Evolutionary conservation across 2,113 vertebrate genomes (phyloP).

Genomic region (Tretioscincus oriximinensis): DNA sequence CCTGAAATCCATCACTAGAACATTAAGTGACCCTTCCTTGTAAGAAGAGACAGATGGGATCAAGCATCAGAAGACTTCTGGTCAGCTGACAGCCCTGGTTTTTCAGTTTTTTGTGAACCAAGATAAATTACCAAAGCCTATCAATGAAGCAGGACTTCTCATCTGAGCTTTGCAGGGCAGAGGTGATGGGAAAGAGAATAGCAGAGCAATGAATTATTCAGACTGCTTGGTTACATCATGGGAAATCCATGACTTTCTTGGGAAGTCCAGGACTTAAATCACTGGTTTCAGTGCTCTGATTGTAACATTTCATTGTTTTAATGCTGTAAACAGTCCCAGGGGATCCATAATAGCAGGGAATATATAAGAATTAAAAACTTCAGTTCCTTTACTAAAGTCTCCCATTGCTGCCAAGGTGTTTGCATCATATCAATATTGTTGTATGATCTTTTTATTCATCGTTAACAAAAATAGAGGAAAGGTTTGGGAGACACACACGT

Average conservation of each 20-base stretch:
- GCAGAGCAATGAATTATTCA: not conserved
- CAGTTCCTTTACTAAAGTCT: not conserved
- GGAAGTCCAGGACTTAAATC: not conserved
- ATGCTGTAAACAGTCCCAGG: too few relatives aligned
- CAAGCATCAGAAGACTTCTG: not conserved
- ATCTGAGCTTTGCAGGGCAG: not conserved
- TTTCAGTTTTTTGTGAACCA: not conserved
- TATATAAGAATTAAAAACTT: not conserved
- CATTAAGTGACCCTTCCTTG: not conserved
- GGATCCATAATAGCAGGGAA: too few relatives aligned
- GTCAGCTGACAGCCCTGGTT: not conserved
- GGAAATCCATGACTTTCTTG: not conserved
- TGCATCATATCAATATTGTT: not conserved
- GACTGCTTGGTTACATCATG: not conserved
- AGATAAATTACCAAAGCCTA: not conserved
- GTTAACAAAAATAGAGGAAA: not conserved
- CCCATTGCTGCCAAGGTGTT: not conserved
- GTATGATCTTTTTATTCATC: not conserved
- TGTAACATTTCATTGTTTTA: too few relatives aligned
- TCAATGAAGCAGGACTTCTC: not conserved
- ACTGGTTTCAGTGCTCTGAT: too few relatives aligned
- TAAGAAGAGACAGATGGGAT: not conserved
- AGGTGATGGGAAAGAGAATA: not conserved
- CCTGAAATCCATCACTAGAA: too few relatives aligned
- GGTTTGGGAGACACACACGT: not conserved